Evolutionary conservation across 2,113 vertebrate genomes (phyloP), one percentile per base, ranked within the genome.

Genomic region (Poeciliopsis turrubarensis): DNA sequence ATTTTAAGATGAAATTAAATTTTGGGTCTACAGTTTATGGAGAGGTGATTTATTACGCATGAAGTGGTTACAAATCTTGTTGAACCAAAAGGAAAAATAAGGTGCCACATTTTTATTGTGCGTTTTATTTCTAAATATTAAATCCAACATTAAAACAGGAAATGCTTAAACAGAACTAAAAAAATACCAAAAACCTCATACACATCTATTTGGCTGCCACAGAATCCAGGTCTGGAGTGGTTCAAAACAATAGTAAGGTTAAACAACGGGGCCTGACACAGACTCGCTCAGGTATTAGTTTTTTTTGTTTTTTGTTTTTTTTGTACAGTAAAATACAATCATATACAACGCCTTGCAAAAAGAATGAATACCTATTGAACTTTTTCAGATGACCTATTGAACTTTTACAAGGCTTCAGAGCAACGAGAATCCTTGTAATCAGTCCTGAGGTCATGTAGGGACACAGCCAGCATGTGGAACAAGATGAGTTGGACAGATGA

Each of bases 81-180:
- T 7, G 68, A 70, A 47, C 5, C 17, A 47, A 19, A 47, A 7
- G 17, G 5, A 17, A 47, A 17, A 47, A 14, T 10, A 51, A 54
- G 60, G 60, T 39, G 57, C 63, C 44, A 7, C 17, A 63, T 22
- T n/a, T 57, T 57, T 57, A 57, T 70, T 34, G 60, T 77, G 72
- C n/a, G 5, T 77, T 73, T 70, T 72, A 62, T 13, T 79, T 78
- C 67, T 66, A 78, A 31, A 75, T 41, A 39, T 74, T 37, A 76
- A 34, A 71, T 76, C 34, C 32, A 67, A 25, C 27, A 73, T 44
- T 29, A 73, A 31, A 27, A 78, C 47, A 1, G 37, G 29, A 79
- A 65, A 17, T 37, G 34, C 60, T 25, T 26, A 2, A 64, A 29
- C 57, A 64, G 54, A 64, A 10, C 34, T 9, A 22, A 65, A 41